These are phyloP conservation scores for Caenorhabditis japonica DNA, from an alignment of 2,888 invertebrate genomes.

Conservation along the genomic window DNA sequence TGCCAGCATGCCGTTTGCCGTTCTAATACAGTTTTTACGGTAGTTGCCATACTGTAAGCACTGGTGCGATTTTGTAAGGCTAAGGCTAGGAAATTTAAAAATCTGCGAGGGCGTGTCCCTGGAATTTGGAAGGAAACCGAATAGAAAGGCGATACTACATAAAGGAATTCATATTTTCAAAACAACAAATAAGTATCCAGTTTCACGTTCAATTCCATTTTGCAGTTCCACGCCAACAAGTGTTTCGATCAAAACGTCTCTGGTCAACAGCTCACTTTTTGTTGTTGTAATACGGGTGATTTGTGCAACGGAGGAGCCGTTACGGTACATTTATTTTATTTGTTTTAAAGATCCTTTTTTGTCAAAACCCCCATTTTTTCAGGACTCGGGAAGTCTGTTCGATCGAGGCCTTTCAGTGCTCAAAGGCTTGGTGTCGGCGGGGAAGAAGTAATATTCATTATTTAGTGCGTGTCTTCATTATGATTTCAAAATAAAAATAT, in stretches of 20 bases:
- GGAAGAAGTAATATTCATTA: constrained; percentile 27
- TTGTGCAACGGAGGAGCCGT: constrained; percentile 57
- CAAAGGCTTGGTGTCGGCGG: constrained; percentile 45
- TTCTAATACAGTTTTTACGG: no score
- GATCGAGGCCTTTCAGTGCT: constrained; percentile 52
- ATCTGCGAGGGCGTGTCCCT: no score
- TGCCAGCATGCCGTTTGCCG: no score
- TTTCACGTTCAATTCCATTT: no score
- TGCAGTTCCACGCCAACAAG: constrained; percentile 56
- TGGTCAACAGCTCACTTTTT: constrained; percentile 54
- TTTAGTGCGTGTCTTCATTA: neutral
- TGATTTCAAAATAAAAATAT: neutral
- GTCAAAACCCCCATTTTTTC: constrained; percentile 4
- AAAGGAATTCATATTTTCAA: no score
- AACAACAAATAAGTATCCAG: no score
- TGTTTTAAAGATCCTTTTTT: no score
- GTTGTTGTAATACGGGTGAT: constrained; percentile 58
- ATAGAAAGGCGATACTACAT: no score
- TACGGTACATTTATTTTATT: constrained; percentile 24
- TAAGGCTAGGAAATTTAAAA: no score
- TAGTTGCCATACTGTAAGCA: no score
- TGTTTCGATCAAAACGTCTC: constrained; percentile 56
- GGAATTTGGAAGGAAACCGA: no score
- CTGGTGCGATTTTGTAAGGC: no score
- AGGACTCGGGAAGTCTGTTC: constrained; percentile 46